phyloP scores from a whole-genome alignment of 1,140 invertebrate genomes.

The Pseudomyrmex dendroicus region DNA sequence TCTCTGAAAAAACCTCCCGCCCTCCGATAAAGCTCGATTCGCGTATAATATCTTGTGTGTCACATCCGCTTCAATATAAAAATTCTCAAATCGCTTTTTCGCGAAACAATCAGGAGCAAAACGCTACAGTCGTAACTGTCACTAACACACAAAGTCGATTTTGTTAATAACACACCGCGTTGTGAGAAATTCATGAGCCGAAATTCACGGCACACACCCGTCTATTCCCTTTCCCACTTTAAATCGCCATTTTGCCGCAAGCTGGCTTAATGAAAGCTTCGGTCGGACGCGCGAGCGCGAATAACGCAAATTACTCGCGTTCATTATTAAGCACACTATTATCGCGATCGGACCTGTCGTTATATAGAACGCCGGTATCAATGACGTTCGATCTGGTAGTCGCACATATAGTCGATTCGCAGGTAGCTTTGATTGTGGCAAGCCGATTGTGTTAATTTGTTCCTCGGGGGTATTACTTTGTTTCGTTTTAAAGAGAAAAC shows the following conservation, averaged over 20 bases:
- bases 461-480: slow-evolving; percentile 20
- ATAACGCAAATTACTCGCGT: slow-evolving; percentile 22
- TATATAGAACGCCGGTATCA: slow-evolving; percentile 26
- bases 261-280: slow-evolving; percentile 22
- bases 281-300: background rate
- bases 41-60: background rate
- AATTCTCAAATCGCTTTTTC: background rate
- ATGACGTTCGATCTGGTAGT: slow-evolving; percentile 61
- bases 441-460: slow-evolving; percentile 20
- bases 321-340: slow-evolving; percentile 47
- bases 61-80: background rate
- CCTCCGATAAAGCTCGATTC: background rate
- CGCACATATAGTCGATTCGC: slow-evolving; percentile 60
- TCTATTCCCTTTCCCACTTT: background rate
- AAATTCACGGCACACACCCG: slow-evolving; percentile 18
- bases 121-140: no score
- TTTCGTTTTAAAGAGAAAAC: slow-evolving; percentile 1
- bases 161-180: slow-evolving; percentile 36
- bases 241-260: slow-evolving; percentile 10
- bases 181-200: slow-evolving; percentile 35
- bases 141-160: background rate
- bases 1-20: background rate
- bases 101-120: background rate
- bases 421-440: slow-evolving; percentile 35
- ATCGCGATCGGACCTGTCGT: slow-evolving; percentile 44